Percentiles rank a stretch among this genome's conserved stretches.
phyloP scores from a whole-genome alignment of 1,140 invertebrate genomes.

The Venturia canescens region DNA sequence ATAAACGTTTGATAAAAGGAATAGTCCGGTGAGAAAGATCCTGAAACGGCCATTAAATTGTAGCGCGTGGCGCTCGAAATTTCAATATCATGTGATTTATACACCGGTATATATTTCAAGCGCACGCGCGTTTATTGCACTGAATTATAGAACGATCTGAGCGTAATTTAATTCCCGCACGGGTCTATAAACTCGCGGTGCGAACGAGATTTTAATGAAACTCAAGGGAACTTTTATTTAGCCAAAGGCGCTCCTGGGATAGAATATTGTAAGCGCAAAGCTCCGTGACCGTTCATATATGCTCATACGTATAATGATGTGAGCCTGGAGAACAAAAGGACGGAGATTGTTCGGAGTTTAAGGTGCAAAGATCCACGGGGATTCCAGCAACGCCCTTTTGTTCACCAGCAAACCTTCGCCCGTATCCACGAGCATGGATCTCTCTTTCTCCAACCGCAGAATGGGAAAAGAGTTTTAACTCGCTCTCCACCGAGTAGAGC shows the following conservation, averaged over 20 bases:
- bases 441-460: background rate
- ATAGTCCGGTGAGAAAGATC: no score
- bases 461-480: constrained; percentile 33
- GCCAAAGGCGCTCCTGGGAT: constrained; percentile 51
- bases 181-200: constrained; percentile 6
- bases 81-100: constrained; percentile 4
- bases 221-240: constrained; percentile 24
- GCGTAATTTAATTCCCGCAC: constrained; percentile 4
- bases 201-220: constrained; percentile 38
- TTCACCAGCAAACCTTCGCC: background rate
- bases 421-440: background rate
- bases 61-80: no score
- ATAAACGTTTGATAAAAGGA: no score
- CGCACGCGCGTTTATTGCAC: constrained; percentile 23
- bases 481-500: background rate
- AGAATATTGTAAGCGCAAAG: constrained; percentile 49
- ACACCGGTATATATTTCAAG: background rate
- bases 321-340: background rate
- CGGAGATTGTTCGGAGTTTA: background rate
- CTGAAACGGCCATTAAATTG: no score
- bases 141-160: constrained; percentile 14
- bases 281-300: background rate
- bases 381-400: background rate
- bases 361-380: background rate
- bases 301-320: background rate